Conservation (phyloP, 2,113 vertebrate species). For the Geococcyx californianus region DNA sequence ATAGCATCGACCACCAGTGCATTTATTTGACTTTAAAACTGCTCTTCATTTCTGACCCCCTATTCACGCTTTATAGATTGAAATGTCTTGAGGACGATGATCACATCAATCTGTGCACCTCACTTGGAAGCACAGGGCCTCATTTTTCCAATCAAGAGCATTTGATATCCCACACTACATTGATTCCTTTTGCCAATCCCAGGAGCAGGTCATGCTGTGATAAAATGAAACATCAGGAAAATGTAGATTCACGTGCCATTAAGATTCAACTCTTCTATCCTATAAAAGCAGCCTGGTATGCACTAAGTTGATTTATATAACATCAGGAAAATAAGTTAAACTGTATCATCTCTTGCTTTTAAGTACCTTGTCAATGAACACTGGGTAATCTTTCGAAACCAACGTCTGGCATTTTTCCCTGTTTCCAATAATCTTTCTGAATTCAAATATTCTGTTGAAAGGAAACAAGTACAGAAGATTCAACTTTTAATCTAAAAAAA, state of each 20-base stretch:
- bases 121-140: not conserved
- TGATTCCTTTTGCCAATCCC: not conserved
- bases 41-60: not conserved
- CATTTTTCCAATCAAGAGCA: not conserved
- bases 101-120: not conserved
- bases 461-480: conserved; percentile 47
- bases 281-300: not conserved
- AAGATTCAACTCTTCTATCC: not conserved
- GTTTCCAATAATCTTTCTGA: conserved; percentile 94
- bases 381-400: conserved; percentile 92
- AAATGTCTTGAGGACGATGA: not conserved
- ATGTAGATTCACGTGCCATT: not conserved
- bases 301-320: not conserved
- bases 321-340: not conserved
- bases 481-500: conserved; percentile 44
- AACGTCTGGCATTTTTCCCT: conserved; percentile 90
- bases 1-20: not conserved
- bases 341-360: not conserved
- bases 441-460: conserved; percentile 91
- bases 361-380: conserved; percentile 91
- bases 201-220: not conserved
- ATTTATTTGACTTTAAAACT: not conserved
- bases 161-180: not conserved
- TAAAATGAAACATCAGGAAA: not conserved
- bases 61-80: not conserved